phyloP scores from a whole-genome alignment of 2,113 vertebrate species.

The Siniperca chuatsi region DNA sequence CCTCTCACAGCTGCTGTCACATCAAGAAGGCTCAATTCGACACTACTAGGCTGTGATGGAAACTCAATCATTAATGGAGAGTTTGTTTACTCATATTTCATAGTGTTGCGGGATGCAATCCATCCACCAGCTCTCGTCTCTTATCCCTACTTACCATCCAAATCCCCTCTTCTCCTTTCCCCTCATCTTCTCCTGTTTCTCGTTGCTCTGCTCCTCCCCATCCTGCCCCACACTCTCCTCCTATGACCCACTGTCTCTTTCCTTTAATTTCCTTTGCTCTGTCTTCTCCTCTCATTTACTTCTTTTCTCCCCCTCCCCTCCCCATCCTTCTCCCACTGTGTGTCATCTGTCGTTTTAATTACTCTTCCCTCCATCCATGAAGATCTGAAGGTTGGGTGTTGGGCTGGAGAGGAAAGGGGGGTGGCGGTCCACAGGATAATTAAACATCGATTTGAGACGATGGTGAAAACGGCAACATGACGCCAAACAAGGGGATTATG shows the following conservation, averaged over 20 bases:
- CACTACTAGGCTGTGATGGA: background rate
- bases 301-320: background rate
- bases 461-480: slow-evolving; percentile 73
- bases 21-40: background rate
- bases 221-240: background rate
- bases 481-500: slow-evolving; percentile 64
- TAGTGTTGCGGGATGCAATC: slow-evolving; percentile 46
- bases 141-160: slow-evolving; percentile 64
- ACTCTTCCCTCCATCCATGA: slow-evolving; percentile 35
- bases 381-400: slow-evolving; percentile 32
- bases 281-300: slow-evolving; percentile 15
- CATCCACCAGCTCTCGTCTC: slow-evolving; percentile 41
- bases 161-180: slow-evolving; percentile 50
- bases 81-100: slow-evolving; percentile 60
- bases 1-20: background rate
- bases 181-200: slow-evolving; percentile 36
- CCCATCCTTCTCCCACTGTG: background rate
- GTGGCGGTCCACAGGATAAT: slow-evolving; percentile 67
- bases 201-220: slow-evolving; percentile 28
- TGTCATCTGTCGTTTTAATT: slow-evolving; percentile 59
- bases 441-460: slow-evolving; percentile 80
- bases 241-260: slow-evolving; percentile 32
- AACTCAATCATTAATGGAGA: slow-evolving; percentile 54
- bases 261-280: slow-evolving; percentile 16
- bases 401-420: background rate